Conservation (phyloP, 2,888 invertebrate genomes). For the Gastrophysa polygoni region DNA sequence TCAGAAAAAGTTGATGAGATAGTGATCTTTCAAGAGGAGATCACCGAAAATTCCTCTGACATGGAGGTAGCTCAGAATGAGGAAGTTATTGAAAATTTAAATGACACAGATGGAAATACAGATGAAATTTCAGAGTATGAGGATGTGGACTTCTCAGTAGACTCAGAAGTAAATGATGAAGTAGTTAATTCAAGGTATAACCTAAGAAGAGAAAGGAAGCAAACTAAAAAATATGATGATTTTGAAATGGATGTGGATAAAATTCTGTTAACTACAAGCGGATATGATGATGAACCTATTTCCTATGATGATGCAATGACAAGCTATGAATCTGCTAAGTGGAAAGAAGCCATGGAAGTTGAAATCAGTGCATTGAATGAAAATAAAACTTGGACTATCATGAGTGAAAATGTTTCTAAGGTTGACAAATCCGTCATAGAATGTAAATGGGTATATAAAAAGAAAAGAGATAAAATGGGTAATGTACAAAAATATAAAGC, state of each 20-base stretch:
- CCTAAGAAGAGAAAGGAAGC: slow-evolving; percentile 3
- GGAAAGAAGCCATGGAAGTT: slow-evolving; percentile 22
- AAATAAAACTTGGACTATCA: slow-evolving; percentile 30
- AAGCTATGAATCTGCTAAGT: slow-evolving; percentile 4
- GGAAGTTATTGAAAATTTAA: neutral
- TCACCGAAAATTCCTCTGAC: neutral
- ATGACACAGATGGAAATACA: neutral
- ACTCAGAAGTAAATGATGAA: neutral
- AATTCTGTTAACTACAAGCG: neutral
- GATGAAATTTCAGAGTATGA: slow-evolving; percentile 4
- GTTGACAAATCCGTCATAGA: slow-evolving; percentile 20
- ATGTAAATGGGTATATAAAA: slow-evolving; percentile 32
- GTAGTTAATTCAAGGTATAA: slow-evolving; percentile 6
- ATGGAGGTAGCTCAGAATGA: neutral
- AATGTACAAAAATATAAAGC: slow-evolving; percentile 18
- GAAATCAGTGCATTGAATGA: slow-evolving; percentile 23
- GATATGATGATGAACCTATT: slow-evolving; percentile 13
- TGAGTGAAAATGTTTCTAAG: slow-evolving; percentile 10
- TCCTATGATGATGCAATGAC: slow-evolving; percentile 17
- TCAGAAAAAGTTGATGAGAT: slow-evolving; percentile 5
- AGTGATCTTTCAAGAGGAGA: neutral
- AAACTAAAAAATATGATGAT: neutral
- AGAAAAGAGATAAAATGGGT: slow-evolving; percentile 25
- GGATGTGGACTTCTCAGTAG: neutral
- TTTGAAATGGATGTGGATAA: slow-evolving; percentile 5